phyloP scores from a whole-genome alignment of 2,888 invertebrate species.

The Pristionchus entomophagus region DNA sequence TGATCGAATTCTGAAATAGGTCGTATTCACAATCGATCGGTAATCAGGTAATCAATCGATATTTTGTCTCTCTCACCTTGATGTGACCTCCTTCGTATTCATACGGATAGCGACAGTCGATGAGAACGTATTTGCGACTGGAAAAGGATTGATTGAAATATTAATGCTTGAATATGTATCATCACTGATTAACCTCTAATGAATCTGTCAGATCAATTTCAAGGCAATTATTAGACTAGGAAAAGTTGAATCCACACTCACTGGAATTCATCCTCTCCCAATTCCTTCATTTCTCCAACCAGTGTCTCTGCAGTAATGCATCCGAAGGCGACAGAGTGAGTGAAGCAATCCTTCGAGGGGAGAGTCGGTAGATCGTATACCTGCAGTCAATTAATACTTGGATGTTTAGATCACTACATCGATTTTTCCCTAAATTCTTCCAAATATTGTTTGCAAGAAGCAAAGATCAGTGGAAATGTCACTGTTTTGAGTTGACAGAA shows the following conservation, averaged over 20 bases:
- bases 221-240: not conserved
- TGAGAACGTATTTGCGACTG: conserved; percentile 50
- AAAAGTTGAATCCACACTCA: too few species aligned
- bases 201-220: not conserved
- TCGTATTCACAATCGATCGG: not conserved
- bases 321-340: conserved; percentile 35
- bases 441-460: too few species aligned
- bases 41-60: too few species aligned
- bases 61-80: conserved; percentile 51
- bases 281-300: not conserved
- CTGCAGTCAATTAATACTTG: too few species aligned
- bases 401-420: too few species aligned
- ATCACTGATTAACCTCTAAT: not conserved
- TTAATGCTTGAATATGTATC: not conserved
- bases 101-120: conserved; percentile 63
- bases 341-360: not conserved
- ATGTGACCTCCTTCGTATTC: conserved; percentile 63
- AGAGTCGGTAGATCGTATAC: conserved; percentile 18
- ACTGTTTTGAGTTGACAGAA: too few species aligned
- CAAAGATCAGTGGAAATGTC: too few species aligned
- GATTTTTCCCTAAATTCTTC: too few species aligned
- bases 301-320: conserved; percentile 35
- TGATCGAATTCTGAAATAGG: conserved; percentile 55
- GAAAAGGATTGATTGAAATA: not conserved
- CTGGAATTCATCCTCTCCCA: conserved; percentile 19